Percentiles rank a stretch among this genome's conserved stretches.
Evolutionary conservation across 1,140 invertebrate species (phyloP).

Genomic region (Cyclargus thomasi): DNA sequence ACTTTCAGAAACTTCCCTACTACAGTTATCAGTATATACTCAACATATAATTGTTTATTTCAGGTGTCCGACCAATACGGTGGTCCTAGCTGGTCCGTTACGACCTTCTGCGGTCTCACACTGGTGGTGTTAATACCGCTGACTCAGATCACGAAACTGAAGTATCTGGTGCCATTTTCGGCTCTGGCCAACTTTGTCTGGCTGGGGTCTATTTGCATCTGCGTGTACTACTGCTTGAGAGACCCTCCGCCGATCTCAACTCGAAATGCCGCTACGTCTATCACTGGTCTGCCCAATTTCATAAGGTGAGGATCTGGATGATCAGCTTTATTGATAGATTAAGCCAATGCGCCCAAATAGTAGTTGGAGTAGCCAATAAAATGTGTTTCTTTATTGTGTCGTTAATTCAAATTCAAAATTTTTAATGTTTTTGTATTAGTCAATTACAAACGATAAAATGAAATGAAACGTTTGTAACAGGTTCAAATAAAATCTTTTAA

Average conservation of each 20-base stretch:
- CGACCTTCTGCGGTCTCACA: slow-evolving; percentile 76
- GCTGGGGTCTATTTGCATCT: slow-evolving; percentile 81
- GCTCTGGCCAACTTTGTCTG: slow-evolving; percentile 83
- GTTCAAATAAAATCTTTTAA: too few relatives aligned
- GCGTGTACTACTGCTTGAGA: slow-evolving; percentile 84
- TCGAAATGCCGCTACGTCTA: slow-evolving; percentile 71
- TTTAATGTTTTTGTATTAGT: too few relatives aligned
- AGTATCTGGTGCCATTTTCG: slow-evolving; percentile 86
- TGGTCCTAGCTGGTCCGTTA: slow-evolving; percentile 54
- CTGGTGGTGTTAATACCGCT: slow-evolving; percentile 77
- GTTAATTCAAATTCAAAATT: too few relatives aligned
- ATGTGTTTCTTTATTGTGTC: too few relatives aligned
- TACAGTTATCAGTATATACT: too few relatives aligned
- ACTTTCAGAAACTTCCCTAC: too few relatives aligned
- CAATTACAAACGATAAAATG: too few relatives aligned
- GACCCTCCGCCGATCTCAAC: slow-evolving; percentile 68
- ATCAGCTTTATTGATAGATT: not conserved
- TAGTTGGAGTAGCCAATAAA: not conserved
- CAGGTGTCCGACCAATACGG: slow-evolving; percentile 72
- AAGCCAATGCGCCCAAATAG: not conserved
- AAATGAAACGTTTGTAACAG: too few relatives aligned
- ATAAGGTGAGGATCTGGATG: slow-evolving; percentile 66
- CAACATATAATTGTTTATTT: slow-evolving; percentile 19
- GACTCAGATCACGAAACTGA: slow-evolving; percentile 82
- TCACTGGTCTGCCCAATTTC: slow-evolving; percentile 78